Evolutionary conservation across 2,888 invertebrate species (phyloP), one percentile per base, ranked within the genome.

Genomic region (Pyrochroa serraticornis): DNA sequence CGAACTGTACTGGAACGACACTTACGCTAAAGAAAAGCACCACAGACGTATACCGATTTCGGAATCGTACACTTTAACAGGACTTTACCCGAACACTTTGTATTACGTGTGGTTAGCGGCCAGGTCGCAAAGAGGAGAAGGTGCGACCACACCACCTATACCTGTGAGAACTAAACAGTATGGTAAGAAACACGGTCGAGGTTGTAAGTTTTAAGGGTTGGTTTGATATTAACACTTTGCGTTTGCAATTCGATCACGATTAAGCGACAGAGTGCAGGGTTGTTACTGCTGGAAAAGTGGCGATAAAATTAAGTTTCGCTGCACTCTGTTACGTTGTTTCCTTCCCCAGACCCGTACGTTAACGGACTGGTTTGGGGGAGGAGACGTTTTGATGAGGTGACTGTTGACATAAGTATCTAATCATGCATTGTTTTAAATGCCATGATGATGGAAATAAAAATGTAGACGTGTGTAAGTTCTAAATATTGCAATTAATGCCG

Each of bases 21-120:
- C 95, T 22, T 95, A 94, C 74, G 93, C 93, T 48, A 91, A 93
- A 84, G 91, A 92, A 77, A 90, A 90, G 77, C 91, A 92, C 80
- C 91, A 91, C 77, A 87, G 92, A 72, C 88, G 90, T 72, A 92
- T 94, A 75, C 88, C 90, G 31, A 90, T 91, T 65, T 86, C 88
- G 12, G 93, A 94, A 78, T 87, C 88, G 30, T 96, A 94, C 83
- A 92, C 91, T 13, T 84, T 98, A 71, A 91, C 90, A 69, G 92
- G 92, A 51, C 85, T 99, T 39, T 95, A 95, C 78, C 97, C 98
- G 32, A 94, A 97, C 83, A 97, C 97, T 7, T 82, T 95, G 69
- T 99, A 98, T 84, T 95, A 94, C 82, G 92, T 98, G 73, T 96
- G 97, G 93, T 83, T 99, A 70, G 95, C 97, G 8, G 98, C 97